Base-by-base conservation (phyloP, 2,113 vertebrate genomes). In the Chamaetylas fuelleborni region DNA sequence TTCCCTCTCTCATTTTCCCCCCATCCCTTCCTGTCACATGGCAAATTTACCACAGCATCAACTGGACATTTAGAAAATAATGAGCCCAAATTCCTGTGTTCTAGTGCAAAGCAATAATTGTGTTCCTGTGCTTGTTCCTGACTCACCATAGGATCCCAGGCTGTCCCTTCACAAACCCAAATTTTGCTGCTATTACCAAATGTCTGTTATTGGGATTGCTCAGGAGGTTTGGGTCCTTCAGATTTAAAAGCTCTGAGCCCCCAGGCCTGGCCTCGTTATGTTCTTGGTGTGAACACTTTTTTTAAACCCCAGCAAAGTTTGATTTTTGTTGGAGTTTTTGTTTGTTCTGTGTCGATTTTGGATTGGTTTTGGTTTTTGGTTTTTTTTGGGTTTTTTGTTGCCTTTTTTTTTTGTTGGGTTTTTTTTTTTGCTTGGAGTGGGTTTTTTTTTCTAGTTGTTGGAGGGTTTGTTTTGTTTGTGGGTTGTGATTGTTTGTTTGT, bases 161-260 rank as follows among this genome's bases (percentile, higher is more conserved):
- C 14, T 81, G 58, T 12, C 33, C 65, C 54, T 33, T 34, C 64
- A 76, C 1, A 3, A 64, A 23, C 25, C 22, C 45, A 34, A 34
- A n/a, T 36, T 38, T 36, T 76, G 53, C 47, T 62, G 51, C 57
- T n/a, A 5, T 65, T 40, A 14, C 38, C 42, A 25, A 48, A n/a
- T 45, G 1, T 28, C 38, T 40, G 8, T 6, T 11, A 4, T 1
- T 67, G 40, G 14, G 25, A 8, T 74, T 2, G 0, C n/a, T 82
- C 56, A 58, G 61, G 38, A 62, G 26, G 2, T 81, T 56, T 53
- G 31, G 8, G 14, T 5, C 11, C 43, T n/a, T 38, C 6, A 12
- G 11, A 48, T 81, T 78, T 20, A 13, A 22, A 29, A 67, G 4
- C 5, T 25, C 20, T 3, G 5, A 65, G 36, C 11, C 42, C 40